Evolutionary conservation across 2,113 vertebrate genomes (phyloP).

Genomic region (Rostratula benghalensis): DNA sequence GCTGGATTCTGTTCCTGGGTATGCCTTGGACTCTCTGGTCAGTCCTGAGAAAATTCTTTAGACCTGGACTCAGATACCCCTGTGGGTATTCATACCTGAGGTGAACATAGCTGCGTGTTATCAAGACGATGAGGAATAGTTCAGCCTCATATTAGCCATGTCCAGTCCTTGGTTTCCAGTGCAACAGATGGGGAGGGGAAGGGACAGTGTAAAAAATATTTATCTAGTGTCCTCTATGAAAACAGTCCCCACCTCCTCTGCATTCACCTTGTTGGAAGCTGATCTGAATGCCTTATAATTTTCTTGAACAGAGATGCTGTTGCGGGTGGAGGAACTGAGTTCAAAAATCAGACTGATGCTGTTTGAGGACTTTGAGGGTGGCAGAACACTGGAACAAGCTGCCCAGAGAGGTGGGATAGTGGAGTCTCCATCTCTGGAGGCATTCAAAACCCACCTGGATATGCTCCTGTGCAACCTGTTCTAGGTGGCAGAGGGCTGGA

Average conservation of each 20-base stretch:
- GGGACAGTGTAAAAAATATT: background rate
- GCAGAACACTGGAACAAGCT: no score
- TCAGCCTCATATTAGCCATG: accelerated
- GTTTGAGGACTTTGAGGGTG: no score
- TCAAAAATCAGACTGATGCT: no score
- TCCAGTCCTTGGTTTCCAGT: background rate
- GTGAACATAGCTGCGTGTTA: background rate
- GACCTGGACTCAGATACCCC: background rate
- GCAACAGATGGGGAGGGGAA: background rate
- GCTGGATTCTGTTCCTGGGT: background rate
- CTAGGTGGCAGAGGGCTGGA: no score
- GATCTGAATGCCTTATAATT: background rate
- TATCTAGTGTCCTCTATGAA: background rate
- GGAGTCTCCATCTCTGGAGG: no score
- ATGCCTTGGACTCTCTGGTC: background rate
- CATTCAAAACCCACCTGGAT: no score
- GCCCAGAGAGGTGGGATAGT: no score
- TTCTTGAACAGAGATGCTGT: background rate
- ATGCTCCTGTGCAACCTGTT: no score
- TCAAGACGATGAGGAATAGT: accelerated
- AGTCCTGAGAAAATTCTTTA: background rate
- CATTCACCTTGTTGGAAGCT: background rate
- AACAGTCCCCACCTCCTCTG: background rate
- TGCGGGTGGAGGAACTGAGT: background rate
- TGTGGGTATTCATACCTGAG: background rate